A percentile compares a stretch with the other conserved stretches of the same genome.
phyloP scores from a whole-genome alignment of 2,797 vertebrate genomes.

The Manis pentadactyla region DNA sequence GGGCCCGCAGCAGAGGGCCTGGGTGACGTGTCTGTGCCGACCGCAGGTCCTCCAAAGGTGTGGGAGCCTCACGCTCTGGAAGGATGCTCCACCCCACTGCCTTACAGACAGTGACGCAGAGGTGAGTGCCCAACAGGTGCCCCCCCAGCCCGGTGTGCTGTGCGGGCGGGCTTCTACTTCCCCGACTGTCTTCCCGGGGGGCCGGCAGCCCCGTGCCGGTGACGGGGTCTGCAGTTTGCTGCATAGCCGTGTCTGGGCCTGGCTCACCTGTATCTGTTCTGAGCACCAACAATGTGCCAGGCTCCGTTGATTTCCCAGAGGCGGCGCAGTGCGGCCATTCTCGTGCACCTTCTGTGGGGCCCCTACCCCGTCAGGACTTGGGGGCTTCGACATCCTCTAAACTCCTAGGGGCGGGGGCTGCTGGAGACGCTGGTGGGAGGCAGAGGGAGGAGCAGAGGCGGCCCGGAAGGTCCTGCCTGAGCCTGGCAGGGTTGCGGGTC shows the following conservation, averaged over 20 bases:
- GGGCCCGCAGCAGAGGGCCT: neutral
- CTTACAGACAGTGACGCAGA: fast-evolving
- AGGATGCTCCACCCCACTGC: neutral
- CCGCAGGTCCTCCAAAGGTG: too few species aligned
- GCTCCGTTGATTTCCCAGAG: neutral
- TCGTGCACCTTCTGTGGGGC: neutral
- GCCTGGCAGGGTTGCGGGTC: neutral
- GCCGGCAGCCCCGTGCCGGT: neutral
- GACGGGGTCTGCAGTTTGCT: fast-evolving
- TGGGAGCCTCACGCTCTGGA: fast-evolving
- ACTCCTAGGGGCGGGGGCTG: neutral
- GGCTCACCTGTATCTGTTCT: neutral
- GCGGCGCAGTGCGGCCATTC: fast-evolving
- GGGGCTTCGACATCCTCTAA: neutral
- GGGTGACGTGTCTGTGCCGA: neutral
- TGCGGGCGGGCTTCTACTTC: neutral
- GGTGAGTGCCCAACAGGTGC: too few species aligned
- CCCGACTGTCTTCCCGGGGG: fast-evolving
- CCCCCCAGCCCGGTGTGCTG: too few species aligned
- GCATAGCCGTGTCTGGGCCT: fast-evolving
- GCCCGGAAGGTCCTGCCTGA: too few species aligned
- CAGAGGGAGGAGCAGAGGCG: fast-evolving
- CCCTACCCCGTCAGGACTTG: too few species aligned
- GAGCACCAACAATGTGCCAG: neutral
- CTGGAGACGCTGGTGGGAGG: neutral